phyloP scores from a whole-genome alignment of 2,888 invertebrate species.

The Xylophagus ater region DNA sequence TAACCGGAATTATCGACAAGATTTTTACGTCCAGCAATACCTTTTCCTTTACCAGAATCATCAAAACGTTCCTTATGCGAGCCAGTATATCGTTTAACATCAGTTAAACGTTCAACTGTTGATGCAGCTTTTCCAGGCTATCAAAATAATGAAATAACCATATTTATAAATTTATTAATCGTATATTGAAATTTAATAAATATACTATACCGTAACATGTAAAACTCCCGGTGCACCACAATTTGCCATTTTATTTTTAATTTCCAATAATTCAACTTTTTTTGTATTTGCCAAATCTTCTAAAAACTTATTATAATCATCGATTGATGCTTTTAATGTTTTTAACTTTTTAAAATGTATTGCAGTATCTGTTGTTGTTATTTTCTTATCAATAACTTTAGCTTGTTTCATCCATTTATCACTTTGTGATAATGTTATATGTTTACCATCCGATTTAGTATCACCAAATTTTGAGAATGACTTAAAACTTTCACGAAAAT shows the following conservation, averaged over 20 bases:
- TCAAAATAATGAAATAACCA: conserved; percentile 11
- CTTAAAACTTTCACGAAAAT: conserved; percentile 59
- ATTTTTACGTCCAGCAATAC: conserved; percentile 73
- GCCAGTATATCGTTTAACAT: conserved; percentile 79
- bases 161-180: neutral
- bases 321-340: conserved; percentile 60
- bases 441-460: conserved; percentile 71
- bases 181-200: conserved; percentile 12
- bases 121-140: conserved; percentile 37
- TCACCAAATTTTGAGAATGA: conserved; percentile 82
- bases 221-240: conserved; percentile 68
- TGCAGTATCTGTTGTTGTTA: conserved; percentile 82
- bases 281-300: conserved; percentile 77
- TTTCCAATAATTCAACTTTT: conserved; percentile 65
- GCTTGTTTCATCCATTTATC: conserved; percentile 95
- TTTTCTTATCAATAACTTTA: conserved; percentile 69
- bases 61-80: conserved; percentile 81
- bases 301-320: conserved; percentile 74
- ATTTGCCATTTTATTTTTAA: conserved; percentile 65
- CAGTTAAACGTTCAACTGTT: conserved; percentile 60
- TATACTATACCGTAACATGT: conserved; percentile 33
- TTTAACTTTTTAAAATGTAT: conserved; percentile 84
- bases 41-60: conserved; percentile 73
- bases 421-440: conserved; percentile 76
- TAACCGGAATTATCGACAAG: conserved; percentile 63